Conservation (phyloP, 2,888 invertebrate species). For the Himalopsyche japonica region DNA sequence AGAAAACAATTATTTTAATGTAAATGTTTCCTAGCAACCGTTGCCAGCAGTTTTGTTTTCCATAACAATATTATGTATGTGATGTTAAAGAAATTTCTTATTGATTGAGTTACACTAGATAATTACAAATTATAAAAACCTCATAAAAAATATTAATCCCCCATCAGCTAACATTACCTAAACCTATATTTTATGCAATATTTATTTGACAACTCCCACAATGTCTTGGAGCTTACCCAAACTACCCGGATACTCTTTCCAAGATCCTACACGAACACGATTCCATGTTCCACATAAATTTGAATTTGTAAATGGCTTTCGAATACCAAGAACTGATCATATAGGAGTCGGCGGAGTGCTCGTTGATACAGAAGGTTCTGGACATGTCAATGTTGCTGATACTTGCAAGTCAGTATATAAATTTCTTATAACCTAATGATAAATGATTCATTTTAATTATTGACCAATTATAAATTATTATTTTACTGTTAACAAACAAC, state of each 20-base stretch:
- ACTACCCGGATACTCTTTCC: conserved; percentile 69
- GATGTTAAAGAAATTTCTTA: neutral
- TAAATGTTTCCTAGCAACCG: neutral
- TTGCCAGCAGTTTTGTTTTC: neutral
- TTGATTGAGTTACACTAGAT: neutral
- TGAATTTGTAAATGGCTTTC: conserved; percentile 68
- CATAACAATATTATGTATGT: neutral
- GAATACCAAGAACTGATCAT: conserved; percentile 60
- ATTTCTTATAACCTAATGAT: neutral
- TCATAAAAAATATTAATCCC: too few relatives aligned
- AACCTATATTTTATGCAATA: neutral
- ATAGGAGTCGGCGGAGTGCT: conserved; percentile 64
- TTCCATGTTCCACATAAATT: conserved; percentile 67
- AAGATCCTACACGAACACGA: conserved; percentile 66
- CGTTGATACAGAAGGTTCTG: conserved; percentile 64
- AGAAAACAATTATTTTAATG: too few relatives aligned
- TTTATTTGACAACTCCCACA: neutral
- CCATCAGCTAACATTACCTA: neutral
- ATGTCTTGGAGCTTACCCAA: conserved; percentile 69
- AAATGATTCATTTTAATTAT: too few relatives aligned
- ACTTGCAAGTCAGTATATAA: conserved; percentile 53
- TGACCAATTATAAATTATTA: too few relatives aligned
- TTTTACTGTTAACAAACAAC: too few relatives aligned
- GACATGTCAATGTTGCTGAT: conserved; percentile 59
- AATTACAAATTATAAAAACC: neutral